phyloP scores from a whole-genome alignment of 2,797 vertebrate genomes.

The Anomalospiza imberbis region DNA sequence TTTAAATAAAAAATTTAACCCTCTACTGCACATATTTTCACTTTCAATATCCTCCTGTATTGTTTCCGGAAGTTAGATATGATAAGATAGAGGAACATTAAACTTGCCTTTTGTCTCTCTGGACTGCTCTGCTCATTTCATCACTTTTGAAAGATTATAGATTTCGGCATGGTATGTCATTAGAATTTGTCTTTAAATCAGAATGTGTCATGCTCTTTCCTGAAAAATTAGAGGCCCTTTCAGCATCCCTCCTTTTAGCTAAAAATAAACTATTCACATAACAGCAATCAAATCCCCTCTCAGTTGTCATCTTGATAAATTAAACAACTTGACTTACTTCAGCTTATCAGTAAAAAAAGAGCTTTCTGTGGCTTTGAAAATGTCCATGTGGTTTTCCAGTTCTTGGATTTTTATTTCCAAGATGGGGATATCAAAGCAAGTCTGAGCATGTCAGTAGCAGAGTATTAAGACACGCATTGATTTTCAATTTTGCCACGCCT shows the following conservation, averaged over 20 bases:
- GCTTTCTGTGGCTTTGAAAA: not conserved
- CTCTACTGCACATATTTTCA: not conserved
- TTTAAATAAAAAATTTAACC: not conserved
- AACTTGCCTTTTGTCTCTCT: not conserved
- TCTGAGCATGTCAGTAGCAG: not conserved
- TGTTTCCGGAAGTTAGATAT: not conserved
- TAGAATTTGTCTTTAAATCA: not conserved
- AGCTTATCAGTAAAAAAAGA: not conserved
- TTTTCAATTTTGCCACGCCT: not conserved
- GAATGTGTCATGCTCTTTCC: not conserved
- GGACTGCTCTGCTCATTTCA: not conserved
- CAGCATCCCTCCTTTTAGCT: not conserved
- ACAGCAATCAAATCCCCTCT: not conserved
- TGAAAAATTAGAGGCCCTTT: not conserved
- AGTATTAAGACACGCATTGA: not conserved
- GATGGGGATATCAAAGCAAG: not conserved
- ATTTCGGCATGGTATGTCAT: not conserved
- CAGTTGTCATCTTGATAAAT: not conserved
- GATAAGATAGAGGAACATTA: not conserved
- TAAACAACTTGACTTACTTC: not conserved
- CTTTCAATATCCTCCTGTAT: not conserved
- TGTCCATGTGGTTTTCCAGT: accelerated
- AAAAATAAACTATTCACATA: not conserved
- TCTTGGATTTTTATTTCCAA: not conserved
- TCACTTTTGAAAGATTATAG: not conserved